Base-by-base conservation (phyloP, 2,113 vertebrate genomes). In the Dicerorhinus sumatrensis region DNA sequence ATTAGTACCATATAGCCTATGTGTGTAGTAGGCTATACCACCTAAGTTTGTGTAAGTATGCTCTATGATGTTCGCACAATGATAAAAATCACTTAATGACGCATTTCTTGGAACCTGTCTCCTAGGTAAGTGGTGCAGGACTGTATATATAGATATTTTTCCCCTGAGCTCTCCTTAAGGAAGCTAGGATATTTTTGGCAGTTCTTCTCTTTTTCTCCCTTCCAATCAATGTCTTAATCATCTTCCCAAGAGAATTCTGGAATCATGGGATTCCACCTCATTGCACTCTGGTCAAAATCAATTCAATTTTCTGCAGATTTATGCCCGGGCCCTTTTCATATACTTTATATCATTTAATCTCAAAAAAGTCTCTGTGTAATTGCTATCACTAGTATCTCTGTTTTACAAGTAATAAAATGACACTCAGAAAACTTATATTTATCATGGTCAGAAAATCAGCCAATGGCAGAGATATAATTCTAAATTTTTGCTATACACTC, bases 181-280 rank as follows among this genome's bases (percentile, higher is more conserved):
- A 92, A 89, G 16, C 18, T 54, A 51, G 21, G 3, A 11, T 51
- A 13, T 65, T 84, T 54, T 51, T 20, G 48, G 63, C 67, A 89
- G 48, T 76, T 84, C 39, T 82, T 86, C 65, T 60, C 31, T 39
- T 69, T 92, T 29, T n/a, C 8, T 60, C 0, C 4, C 4, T 91
- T 95, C 16, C 18, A 86, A 80, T 86, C 46, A 95, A 60, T 63
- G 36, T 65, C 62, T 90, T 89, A 72, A 25, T 73, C 62, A 94
- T 51, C 17, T 31, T 86, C 82, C 65, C 73, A 73, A 62, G 73
- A 89, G 62, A 86, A 89, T 80, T 97, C 54, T 89, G 8, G 33
- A 94, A 91, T 80, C 33, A 70, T n/a, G 23, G 29, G 20, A 89
- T 85, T 96, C 20, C 16, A 76, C 14, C 63, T 56, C 8, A 82